A percentile compares a stretch with the other conserved stretches of the same genome.
Evolutionary conservation across 2,888 invertebrate genomes (phyloP).

Genomic region (Himalopsyche tibetana): DNA sequence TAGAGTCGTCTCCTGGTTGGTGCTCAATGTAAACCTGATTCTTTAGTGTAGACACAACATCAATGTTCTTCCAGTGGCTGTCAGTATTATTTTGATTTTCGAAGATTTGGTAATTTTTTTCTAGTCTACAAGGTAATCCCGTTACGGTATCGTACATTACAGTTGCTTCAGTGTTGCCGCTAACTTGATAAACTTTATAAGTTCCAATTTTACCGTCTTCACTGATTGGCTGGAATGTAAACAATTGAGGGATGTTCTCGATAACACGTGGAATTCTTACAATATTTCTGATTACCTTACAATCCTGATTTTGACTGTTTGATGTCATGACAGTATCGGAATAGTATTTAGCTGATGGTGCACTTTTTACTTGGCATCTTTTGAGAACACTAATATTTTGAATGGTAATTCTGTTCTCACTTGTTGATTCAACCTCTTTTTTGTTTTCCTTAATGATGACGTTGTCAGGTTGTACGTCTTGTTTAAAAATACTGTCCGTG

Average conservation of each 20-base stretch:
- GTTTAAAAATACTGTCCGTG: not conserved
- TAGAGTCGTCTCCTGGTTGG: not conserved
- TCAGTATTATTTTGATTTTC: not conserved
- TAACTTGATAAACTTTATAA: not conserved
- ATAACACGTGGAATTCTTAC: not conserved
- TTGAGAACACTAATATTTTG: not conserved
- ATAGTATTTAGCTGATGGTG: not conserved
- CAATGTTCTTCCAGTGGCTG: not conserved
- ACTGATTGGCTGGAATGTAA: not conserved
- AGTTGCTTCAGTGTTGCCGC: not conserved
- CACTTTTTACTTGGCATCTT: not conserved
- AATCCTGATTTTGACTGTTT: not conserved
- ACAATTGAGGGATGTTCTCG: not conserved
- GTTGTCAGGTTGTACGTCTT: not conserved
- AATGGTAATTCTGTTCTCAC: not conserved
- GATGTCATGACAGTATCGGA: not conserved
- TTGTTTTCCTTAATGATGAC: not conserved
- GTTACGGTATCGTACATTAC: not conserved
- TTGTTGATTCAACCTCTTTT: not conserved
- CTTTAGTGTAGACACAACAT: not conserved
- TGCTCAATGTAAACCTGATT: not conserved
- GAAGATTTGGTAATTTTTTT: not conserved
- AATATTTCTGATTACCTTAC: constrained; percentile 8
- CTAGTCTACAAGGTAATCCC: not conserved
- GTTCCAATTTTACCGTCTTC: not conserved